Evolutionary conservation across 1,140 invertebrate species (phyloP), one percentile per base, ranked within the genome.

Genomic region (Aphelinus certus): DNA sequence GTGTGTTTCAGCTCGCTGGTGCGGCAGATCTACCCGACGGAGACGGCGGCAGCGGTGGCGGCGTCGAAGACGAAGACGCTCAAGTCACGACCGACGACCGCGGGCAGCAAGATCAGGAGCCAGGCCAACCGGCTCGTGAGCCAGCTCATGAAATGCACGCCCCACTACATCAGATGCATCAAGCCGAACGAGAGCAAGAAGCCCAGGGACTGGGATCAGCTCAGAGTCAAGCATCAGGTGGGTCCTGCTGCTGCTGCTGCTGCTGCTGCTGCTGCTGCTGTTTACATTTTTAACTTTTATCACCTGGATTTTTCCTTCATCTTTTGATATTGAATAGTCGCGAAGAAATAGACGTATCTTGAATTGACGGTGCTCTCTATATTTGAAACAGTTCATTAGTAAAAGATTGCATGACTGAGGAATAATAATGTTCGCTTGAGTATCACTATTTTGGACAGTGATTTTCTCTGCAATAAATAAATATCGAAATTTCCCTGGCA

Each of bases 151-250:
- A 90, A 91, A 77, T 94, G 93, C 80, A 91, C 91, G 3, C 93
- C 94, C 46, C 93, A 94, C 89, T 93, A 93, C 78, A 90, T 95
- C 56, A 83, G 93, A 51, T 95, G 94, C 81, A 94, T 95, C 73
- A 95, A 95, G 82, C 94, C 94, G 2, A 95, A 95, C 81, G 93
- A 95, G 82, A 93, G 91, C 6, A 94, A 94, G 82, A 90, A 89
- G 82, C 88, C 93, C 1, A 87, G 89, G n/a, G 93, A 94, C 77
- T 95, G 93, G 91, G 93, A 95, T 78, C 85, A 90, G 53, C 81
- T 88, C 7, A 85, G 91, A 79, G 91, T 93, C 0, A 90, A 90
- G 76, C 92, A 93, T 87, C 86, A 88, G 81, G 84, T 81, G 78
- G 89, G 64, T 71, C 46, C 47, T 26, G 4, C 7, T 74, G 9